These are phyloP conservation scores for Phoeniculus purpureus DNA, from an alignment of 2,797 vertebrate species.

Conservation along the genomic window DNA sequence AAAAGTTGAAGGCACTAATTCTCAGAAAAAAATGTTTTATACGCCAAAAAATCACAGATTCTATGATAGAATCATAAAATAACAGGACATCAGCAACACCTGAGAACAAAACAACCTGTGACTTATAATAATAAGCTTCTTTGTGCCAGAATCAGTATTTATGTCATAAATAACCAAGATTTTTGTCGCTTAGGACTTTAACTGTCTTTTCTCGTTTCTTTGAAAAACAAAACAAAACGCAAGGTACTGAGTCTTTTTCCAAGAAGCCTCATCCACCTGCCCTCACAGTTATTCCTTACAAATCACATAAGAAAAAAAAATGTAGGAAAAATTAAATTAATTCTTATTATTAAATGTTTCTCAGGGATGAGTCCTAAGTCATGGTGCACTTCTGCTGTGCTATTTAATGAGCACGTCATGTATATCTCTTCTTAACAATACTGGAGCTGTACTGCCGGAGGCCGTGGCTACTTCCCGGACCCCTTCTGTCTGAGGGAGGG, in stretches of 20 bases:
- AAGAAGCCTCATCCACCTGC: background rate
- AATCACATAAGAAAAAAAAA: background rate
- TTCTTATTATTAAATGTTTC: background rate
- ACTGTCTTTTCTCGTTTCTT: background rate
- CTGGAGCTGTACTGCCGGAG: background rate
- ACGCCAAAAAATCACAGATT: background rate
- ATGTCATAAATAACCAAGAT: background rate
- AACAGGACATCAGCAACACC: background rate
- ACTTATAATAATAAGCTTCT: background rate
- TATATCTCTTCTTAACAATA: constrained; percentile 6
- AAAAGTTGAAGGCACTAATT: background rate
- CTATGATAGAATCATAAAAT: background rate
- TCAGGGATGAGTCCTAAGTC: background rate
- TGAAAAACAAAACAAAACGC: background rate
- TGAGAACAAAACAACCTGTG: background rate
- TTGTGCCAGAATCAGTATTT: background rate
- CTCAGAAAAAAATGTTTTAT: background rate
- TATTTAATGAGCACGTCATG: background rate
- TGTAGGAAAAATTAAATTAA: background rate
- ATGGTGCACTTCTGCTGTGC: background rate
- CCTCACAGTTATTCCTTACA: background rate
- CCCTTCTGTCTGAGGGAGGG: too few species aligned
- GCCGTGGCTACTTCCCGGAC: too few species aligned
- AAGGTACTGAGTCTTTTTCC: background rate
- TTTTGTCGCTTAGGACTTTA: background rate